phyloP scores from a whole-genome alignment of 2,888 invertebrate genomes.

The Seladonia tumulorum region DNA sequence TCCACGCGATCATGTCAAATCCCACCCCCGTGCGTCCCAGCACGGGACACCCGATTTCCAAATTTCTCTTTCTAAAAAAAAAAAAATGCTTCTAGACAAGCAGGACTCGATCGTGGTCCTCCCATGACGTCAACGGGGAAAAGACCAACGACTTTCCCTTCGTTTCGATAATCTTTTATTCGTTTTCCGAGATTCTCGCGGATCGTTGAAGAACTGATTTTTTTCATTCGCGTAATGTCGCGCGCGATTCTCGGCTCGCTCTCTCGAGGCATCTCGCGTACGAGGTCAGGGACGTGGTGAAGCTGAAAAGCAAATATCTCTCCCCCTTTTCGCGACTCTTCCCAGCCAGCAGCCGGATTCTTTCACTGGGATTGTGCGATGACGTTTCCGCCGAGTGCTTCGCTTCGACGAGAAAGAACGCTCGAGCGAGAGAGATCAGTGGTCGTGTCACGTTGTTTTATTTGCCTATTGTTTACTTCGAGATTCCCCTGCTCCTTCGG shows the following conservation, averaged over 20 bases:
- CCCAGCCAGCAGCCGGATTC: conserved; percentile 42
- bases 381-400: conserved; percentile 40
- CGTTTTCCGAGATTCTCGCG: neutral
- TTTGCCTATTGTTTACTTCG: conserved; percentile 34
- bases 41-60: neutral
- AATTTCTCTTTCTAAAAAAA: neutral
- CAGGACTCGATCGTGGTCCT: conserved; percentile 14
- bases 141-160: neutral
- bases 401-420: neutral
- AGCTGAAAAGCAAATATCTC: conserved; percentile 67
- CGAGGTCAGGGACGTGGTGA: conserved; percentile 72
- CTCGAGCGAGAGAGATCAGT: neutral
- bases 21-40: neutral
- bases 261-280: conserved; percentile 46
- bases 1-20: conserved; percentile 3
- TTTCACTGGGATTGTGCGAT: conserved; percentile 25
- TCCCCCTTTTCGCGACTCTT: conserved; percentile 24
- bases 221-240: conserved; percentile 18
- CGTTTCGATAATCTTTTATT: too few relatives aligned
- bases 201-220: neutral
- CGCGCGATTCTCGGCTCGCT: conserved; percentile 31
- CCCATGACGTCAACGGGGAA: conserved; percentile 60
- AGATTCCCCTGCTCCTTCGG: neutral
- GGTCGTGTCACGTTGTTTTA: conserved; percentile 18
- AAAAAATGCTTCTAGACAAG: too few relatives aligned